Conservation (phyloP, 1,140 invertebrate genomes). For the Atopsyche davidsoni region DNA sequence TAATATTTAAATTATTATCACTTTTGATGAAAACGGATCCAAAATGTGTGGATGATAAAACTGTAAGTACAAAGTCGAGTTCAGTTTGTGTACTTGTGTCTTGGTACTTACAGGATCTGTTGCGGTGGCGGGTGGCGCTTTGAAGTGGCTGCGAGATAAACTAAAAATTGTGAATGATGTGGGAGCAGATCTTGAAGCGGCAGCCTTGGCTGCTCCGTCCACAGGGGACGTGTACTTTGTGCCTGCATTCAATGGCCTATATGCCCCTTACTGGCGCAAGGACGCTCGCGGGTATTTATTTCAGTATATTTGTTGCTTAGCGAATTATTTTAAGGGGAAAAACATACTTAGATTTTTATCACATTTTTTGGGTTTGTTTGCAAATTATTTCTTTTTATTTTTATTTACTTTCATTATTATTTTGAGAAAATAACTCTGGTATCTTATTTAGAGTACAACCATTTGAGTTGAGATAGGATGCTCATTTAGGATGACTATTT, state of each 20-base stretch:
- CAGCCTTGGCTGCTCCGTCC: conserved; percentile 67
- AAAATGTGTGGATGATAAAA: background rate
- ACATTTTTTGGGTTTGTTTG: background rate
- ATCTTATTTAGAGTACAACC: too few relatives aligned
- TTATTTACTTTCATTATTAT: background rate
- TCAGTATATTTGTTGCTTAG: background rate
- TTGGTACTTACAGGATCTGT: conserved; percentile 67
- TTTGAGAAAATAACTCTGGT: too few relatives aligned
- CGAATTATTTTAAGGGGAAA: background rate
- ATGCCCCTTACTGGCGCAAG: conserved; percentile 92
- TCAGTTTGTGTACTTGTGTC: background rate
- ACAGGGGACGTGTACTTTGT: conserved; percentile 91
- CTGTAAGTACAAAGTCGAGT: too few relatives aligned
- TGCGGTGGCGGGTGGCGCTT: conserved; percentile 84
- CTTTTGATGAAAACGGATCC: too few relatives aligned
- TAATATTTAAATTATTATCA: too few relatives aligned
- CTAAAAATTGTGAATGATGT: conserved; percentile 68
- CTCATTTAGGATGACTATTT: too few relatives aligned
- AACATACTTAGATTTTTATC: too few relatives aligned
- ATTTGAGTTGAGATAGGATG: too few relatives aligned
- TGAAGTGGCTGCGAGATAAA: conserved; percentile 88
- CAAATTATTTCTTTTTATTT: background rate
- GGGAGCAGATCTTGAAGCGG: conserved; percentile 63
- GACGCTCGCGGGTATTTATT: conserved; percentile 75
- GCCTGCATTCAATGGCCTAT: conserved; percentile 90